These are phyloP conservation scores for Drosophila varians DNA, from an alignment of 1,140 invertebrate species.

Conservation along the genomic window DNA sequence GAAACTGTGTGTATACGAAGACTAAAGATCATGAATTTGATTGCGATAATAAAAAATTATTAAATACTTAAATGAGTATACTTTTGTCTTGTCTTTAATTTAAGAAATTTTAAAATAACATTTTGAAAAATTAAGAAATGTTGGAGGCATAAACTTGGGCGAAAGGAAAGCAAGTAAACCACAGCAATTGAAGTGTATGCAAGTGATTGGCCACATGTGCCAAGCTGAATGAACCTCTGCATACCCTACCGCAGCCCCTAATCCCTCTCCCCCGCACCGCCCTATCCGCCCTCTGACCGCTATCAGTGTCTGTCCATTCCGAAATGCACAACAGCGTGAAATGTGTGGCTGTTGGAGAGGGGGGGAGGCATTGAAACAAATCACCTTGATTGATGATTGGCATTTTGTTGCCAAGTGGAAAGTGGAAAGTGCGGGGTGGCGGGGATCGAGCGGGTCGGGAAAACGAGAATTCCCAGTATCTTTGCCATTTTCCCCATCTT, in stretches of 20 bases:
- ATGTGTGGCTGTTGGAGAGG: conserved; percentile 72
- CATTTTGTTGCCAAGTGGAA: conserved; percentile 67
- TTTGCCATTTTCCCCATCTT: conserved; percentile 16
- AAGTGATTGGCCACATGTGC: conserved; percentile 79
- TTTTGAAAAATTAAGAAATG: background rate
- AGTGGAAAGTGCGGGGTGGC: background rate
- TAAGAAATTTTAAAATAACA: background rate
- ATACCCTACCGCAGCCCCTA: conserved; percentile 6
- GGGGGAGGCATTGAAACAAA: conserved; percentile 80
- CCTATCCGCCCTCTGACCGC: background rate
- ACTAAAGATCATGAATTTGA: background rate
- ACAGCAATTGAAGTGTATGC: conserved; percentile 74
- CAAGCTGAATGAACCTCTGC: conserved; percentile 54
- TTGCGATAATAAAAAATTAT: background rate
- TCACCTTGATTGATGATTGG: conserved; percentile 81
- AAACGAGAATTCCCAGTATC: background rate
- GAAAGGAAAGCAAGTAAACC: conserved; percentile 29
- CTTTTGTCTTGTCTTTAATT: too few species aligned
- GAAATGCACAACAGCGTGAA: conserved; percentile 77
- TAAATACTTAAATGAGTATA: too few species aligned
- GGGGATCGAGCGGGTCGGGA: background rate
- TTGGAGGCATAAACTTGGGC: background rate
- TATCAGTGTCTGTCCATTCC: conserved; percentile 66
- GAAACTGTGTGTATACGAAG: conserved; percentile 3
- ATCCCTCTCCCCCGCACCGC: background rate